A percentile compares a stretch with the other conserved stretches of the same genome.
Evolutionary conservation across 1,140 invertebrate species (phyloP).

Genomic region (Ganaspis sp.): DNA sequence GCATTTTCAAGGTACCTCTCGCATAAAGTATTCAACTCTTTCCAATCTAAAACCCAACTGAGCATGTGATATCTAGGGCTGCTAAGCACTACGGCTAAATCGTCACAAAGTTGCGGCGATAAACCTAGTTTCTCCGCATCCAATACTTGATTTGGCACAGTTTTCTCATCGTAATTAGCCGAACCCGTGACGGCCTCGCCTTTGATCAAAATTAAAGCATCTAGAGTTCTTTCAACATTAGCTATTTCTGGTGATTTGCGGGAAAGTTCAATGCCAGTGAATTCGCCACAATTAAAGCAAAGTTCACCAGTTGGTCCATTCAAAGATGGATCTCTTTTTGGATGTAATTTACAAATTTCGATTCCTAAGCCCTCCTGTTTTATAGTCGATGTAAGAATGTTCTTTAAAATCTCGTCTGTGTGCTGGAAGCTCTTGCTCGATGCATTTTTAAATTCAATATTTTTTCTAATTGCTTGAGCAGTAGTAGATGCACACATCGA

Average conservation of each 20-base stretch:
- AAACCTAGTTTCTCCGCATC: slow-evolving; percentile 78
- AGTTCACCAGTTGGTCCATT: slow-evolving; percentile 55
- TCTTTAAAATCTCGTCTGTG: slow-evolving; percentile 65
- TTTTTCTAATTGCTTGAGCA: slow-evolving; percentile 23
- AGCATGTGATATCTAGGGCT: slow-evolving; percentile 80
- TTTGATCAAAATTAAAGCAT: slow-evolving; percentile 72
- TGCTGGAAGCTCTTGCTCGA: slow-evolving; percentile 59
- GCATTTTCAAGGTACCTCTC: slow-evolving; percentile 79
- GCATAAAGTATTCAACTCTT: slow-evolving; percentile 78
- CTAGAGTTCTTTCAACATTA: slow-evolving; percentile 68
- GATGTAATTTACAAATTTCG: slow-evolving; percentile 61
- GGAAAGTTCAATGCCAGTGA: slow-evolving; percentile 49
- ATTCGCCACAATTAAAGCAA: slow-evolving; percentile 66
- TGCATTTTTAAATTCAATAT: slow-evolving; percentile 54
- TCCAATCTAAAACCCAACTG: slow-evolving; percentile 80
- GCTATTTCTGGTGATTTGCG: not conserved
- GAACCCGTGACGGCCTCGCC: slow-evolving; percentile 70
- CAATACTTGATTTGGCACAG: slow-evolving; percentile 73
- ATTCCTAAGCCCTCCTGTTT: slow-evolving; percentile 46
- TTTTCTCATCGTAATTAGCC: slow-evolving; percentile 74
- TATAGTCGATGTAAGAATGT: slow-evolving; percentile 53
- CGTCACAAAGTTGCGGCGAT: slow-evolving; percentile 79
- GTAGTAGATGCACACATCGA: slow-evolving; percentile 30
- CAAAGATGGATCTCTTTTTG: slow-evolving; percentile 42
- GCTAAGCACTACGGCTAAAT: slow-evolving; percentile 79